phyloP scores from a whole-genome alignment of 2,797 vertebrate genomes.

The Ibycter americanus region DNA sequence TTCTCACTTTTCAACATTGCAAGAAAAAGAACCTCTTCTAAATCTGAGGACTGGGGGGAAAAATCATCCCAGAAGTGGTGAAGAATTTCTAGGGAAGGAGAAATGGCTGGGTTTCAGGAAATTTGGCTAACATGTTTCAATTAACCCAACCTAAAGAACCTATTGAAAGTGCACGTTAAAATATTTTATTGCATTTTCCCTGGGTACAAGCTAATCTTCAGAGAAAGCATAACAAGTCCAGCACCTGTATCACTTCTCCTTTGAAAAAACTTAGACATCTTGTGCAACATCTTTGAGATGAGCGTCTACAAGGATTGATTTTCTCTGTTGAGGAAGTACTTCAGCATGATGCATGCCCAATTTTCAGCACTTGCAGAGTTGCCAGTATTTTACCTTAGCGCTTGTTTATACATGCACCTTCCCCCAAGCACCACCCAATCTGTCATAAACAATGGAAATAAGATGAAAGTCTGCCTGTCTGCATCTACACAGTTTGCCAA shows the following conservation, averaged over 20 bases:
- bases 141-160: not conserved
- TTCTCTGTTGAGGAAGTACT: not conserved
- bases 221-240: not conserved
- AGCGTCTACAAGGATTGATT: not conserved
- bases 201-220: not conserved
- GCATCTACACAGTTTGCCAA: not conserved
- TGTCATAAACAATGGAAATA: slow-evolving; percentile 29
- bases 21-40: not conserved
- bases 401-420: slow-evolving; percentile 40
- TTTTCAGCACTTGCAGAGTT: slow-evolving; percentile 26
- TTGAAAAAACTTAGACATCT: not conserved
- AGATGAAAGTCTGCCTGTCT: slow-evolving; percentile 8
- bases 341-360: slow-evolving; percentile 3
- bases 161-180: not conserved
- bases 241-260: not conserved
- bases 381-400: slow-evolving; percentile 7
- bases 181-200: not conserved
- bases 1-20: not conserved
- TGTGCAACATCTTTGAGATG: not conserved
- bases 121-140: not conserved
- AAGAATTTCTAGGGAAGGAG: not conserved
- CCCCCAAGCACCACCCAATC: slow-evolving; percentile 5
- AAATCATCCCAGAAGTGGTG: not conserved
- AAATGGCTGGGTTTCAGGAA: not conserved
- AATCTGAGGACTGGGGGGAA: not conserved